Base-by-base conservation (phyloP, 2,888 invertebrate species). In the Chloroclysta siterata region DNA sequence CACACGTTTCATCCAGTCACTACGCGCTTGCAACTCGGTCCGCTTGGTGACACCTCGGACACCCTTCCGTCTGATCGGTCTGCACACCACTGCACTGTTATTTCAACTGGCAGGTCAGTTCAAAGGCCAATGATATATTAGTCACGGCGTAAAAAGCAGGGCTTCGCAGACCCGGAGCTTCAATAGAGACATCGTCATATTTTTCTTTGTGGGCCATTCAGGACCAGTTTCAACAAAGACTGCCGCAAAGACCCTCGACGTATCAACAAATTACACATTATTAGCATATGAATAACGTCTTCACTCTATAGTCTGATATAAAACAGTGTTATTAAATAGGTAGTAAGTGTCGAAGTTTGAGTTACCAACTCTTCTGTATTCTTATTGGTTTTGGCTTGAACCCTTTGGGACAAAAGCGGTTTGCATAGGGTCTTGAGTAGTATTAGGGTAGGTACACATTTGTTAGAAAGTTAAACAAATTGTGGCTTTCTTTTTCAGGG, bases 201-300 rank as follows among this genome's bases (percentile, higher is more conserved):
- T 89, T 84, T 88, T 82, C 82, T 74, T 87, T 87, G 80, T 86
- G 28, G 68, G 57, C 70, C 74, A 83, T 85, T 84, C 81, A 80
- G 63, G 81, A 90, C 92, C 86, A 84, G 91, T 91, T 89, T 72
- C 61, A 63, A 92, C 87, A 93, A 92, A 85, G 87, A 82, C 84
- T 81, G 89, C 89, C 89, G 85, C 91, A 91, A 90, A 84, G 84
- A 90, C 92, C 93, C 93, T 92, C 89, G 84, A 85, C 84, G 76
- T 84, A 91, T 90, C 89, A 91, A 91, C 90, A 93, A 93, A 93
- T 92, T 92, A 92, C 87, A 92, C 87, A 88, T 78, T 67, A 93
- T 93, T 92, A 82, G 81, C 91, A 93, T 93, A 83, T 89, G 78
- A 92, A 93, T 86, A 69, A 69, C 63, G 74, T 76, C 79, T 76